Evolutionary conservation across 1,140 invertebrate species (phyloP), one percentile per base, ranked within the genome.

Genomic region (Melitaea cinxia): DNA sequence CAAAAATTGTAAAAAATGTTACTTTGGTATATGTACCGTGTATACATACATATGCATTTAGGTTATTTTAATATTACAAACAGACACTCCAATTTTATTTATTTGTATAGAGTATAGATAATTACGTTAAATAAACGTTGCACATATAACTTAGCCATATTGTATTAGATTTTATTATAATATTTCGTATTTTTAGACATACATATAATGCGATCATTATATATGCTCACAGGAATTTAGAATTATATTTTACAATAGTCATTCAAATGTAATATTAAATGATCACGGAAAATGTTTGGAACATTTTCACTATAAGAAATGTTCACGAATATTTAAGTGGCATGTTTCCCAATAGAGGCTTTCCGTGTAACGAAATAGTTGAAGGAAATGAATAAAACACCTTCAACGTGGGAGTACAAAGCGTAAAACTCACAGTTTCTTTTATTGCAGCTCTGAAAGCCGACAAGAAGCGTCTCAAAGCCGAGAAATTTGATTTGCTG

Each of bases 401-500:
- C 47, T 47, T 49, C 19, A n/a, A 14, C 35, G 26, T 47, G n/a
- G 39, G 23, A 53, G 23, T 7, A 39, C 37, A 26, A 49, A 55
- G 52, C 26, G 30, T 42, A 65, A 65, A 61, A 67, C 58, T 67
- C 61, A 67, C 65, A 61, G 39, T 59, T 17, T 30, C 30, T 56
- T 67, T 75, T 75, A 64, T 84, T 82, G 65, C 93, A 92, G 95
- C 95, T 26, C 91, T 98, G 81, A 97, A 98, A 89, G 94, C 96
- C 50, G 97, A 98, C 88, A 93, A 97, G 49, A 98, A 98, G 85
- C 93, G 96, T 54, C 91, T 99, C 74, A 97, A 98, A 87, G 96
- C 96, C 12, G 97, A 98, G 89, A 98, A 98, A 90, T 97, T 97
- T 83, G 97, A 99, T 90, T 92, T 99, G 15, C 91, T 98, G 65